Conservation (phyloP, 2,888 invertebrate genomes). For the Oxytorus armatus region DNA sequence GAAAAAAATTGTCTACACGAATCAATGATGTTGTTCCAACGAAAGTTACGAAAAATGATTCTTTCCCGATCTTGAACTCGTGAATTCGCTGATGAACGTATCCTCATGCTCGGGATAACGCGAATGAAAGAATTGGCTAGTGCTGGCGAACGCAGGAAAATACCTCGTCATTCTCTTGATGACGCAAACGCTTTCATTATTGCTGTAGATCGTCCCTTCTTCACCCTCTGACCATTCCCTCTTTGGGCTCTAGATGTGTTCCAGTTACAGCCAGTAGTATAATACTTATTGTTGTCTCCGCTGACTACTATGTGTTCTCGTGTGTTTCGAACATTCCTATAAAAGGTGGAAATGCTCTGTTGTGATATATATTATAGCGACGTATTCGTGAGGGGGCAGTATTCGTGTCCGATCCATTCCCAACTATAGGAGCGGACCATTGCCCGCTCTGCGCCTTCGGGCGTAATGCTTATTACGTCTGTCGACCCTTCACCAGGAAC, state of each 20-base stretch:
- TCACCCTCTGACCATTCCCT: not conserved
- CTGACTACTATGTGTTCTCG: constrained; percentile 33
- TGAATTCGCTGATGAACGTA: constrained; percentile 24
- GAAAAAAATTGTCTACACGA: not conserved
- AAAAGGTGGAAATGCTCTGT: constrained; percentile 48
- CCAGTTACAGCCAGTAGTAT: constrained; percentile 2
- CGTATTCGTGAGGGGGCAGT: constrained; percentile 24
- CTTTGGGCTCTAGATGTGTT: constrained; percentile 24
- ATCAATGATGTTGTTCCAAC: not conserved
- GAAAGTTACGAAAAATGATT: not conserved
- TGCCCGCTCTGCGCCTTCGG: constrained; percentile 69
- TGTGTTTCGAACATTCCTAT: constrained; percentile 50
- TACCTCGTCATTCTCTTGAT: constrained; percentile 61
- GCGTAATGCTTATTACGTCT: constrained; percentile 74
- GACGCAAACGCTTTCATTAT: constrained; percentile 54
- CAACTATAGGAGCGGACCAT: too few species aligned
- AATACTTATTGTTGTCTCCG: constrained; percentile 53
- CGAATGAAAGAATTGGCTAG: constrained; percentile 37
- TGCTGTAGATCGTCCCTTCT: constrained; percentile 1
- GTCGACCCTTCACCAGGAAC: constrained; percentile 66
- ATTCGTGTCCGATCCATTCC: constrained; percentile 55
- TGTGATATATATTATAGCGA: constrained; percentile 11
- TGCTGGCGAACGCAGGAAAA: constrained; percentile 27
- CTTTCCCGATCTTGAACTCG: not conserved
- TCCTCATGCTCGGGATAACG: constrained; percentile 10